phyloP scores from a whole-genome alignment of 2,797 vertebrate genomes.

The Pseudochirops corinnae region DNA sequence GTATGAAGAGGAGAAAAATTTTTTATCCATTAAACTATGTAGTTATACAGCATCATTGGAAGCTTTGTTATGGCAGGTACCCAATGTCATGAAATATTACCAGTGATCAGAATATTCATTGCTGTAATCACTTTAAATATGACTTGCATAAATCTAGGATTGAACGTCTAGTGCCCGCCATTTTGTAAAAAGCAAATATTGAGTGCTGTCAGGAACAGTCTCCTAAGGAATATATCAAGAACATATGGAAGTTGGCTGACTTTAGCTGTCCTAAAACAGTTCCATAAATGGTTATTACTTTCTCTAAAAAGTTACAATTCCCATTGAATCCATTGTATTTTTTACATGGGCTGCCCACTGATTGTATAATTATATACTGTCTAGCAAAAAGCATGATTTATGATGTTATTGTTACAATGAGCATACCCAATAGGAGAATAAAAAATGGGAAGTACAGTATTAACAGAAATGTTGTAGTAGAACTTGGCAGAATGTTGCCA shows the following conservation, averaged over 20 bases:
- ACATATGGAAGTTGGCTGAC: conserved; percentile 30
- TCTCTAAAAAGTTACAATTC: conserved; percentile 57
- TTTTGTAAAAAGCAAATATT: conserved; percentile 47
- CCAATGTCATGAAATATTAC: not conserved
- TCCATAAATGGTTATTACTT: conserved; percentile 58
- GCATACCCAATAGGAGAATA: conserved; percentile 52
- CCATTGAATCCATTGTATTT: conserved; percentile 34
- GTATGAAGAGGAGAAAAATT: conserved; percentile 1
- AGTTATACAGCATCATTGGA: conserved; percentile 45
- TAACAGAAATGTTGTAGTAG: conserved; percentile 16
- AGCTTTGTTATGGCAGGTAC: conserved; percentile 35
- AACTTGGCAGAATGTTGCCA: not conserved
- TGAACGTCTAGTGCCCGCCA: conserved; percentile 37
- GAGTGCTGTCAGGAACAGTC: conserved; percentile 27
- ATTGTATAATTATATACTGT: conserved; percentile 59
- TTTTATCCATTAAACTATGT: not conserved
- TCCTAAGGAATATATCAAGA: conserved; percentile 49
- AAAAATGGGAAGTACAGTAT: conserved; percentile 30
- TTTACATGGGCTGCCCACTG: conserved; percentile 38
- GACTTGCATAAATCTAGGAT: conserved; percentile 14
- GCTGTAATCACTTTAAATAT: conserved; percentile 49
- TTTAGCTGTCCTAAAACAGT: conserved; percentile 55
- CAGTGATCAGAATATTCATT: conserved; percentile 27
- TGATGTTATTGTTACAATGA: conserved; percentile 32
- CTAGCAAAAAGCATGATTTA: conserved; percentile 56